Evolutionary conservation across 2,797 vertebrate species (phyloP).

Genomic region (Rhinichthys osculus): DNA sequence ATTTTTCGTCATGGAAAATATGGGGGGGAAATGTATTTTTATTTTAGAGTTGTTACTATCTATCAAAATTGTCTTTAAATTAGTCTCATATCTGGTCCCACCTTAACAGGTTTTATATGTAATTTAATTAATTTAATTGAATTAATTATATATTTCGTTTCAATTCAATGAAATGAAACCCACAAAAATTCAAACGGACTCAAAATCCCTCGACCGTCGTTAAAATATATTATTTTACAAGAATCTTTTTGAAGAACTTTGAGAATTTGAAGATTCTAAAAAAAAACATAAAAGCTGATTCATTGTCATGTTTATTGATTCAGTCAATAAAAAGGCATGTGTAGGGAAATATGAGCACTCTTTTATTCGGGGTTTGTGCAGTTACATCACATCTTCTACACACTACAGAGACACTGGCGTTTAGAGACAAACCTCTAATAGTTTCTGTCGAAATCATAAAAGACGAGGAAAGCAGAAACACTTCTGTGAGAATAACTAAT

Average conservation of each 20-base stretch:
- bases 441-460: constrained; percentile 35
- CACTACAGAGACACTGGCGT: neutral
- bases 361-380: constrained; percentile 19
- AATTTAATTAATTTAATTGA: too few relatives aligned
- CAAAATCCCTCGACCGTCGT: constrained; percentile 23
- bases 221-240: neutral
- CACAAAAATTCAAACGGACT: constrained; percentile 14
- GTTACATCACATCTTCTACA: constrained; percentile 40
- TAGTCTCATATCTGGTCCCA: neutral
- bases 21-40: neutral
- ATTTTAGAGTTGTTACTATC: constrained; percentile 39
- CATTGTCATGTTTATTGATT: neutral
- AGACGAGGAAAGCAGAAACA: constrained; percentile 64
- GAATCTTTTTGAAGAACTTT: neutral
- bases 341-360: constrained; percentile 42
- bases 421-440: constrained; percentile 4
- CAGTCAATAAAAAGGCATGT: constrained; percentile 54
- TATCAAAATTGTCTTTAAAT: neutral
- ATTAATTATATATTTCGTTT: neutral
- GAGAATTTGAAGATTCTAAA: neutral
- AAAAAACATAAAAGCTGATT: neutral
- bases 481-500: constrained; percentile 49
- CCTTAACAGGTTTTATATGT: neutral
- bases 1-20: neutral
- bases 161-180: neutral